These are phyloP conservation scores for Chelonus insularis DNA, from an alignment of 1,140 invertebrate species.

Conservation along the genomic window DNA sequence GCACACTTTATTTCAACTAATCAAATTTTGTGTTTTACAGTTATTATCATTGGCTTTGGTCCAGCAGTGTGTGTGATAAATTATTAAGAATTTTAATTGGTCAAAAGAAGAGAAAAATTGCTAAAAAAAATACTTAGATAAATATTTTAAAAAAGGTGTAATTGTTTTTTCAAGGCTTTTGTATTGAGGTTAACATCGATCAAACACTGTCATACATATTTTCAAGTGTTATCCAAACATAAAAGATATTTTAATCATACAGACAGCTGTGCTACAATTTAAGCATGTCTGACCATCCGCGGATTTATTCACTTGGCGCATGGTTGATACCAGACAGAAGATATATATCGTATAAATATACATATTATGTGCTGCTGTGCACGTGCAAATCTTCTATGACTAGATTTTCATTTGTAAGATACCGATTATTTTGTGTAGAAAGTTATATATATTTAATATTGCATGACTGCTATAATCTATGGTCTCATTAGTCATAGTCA, in stretches of 20 bases:
- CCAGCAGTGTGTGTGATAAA: no score
- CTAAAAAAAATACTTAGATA: no score
- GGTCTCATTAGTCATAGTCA: no score
- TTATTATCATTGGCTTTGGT: no score
- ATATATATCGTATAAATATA: no score
- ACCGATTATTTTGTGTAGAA: not conserved
- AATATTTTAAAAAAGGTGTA: not conserved
- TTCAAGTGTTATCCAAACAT: slow-evolving; percentile 10
- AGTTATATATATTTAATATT: no score
- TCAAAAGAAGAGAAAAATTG: no score
- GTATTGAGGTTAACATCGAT: not conserved
- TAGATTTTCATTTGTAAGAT: not conserved
- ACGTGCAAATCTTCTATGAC: no score
- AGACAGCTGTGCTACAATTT: slow-evolving; percentile 9
- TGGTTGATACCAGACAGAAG: not conserved
- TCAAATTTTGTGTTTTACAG: no score
- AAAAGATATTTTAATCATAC: slow-evolving; percentile 8
- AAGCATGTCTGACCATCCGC: not conserved
- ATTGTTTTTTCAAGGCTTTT: not conserved
- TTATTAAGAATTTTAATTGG: no score
- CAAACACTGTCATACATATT: not conserved
- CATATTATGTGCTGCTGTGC: not conserved
- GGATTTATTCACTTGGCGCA: slow-evolving; percentile 9
- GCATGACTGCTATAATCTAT: no score
- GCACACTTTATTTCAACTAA: no score